Evolutionary conservation across 2,888 invertebrate species (phyloP).

Genomic region (Cordilura impudica): DNA sequence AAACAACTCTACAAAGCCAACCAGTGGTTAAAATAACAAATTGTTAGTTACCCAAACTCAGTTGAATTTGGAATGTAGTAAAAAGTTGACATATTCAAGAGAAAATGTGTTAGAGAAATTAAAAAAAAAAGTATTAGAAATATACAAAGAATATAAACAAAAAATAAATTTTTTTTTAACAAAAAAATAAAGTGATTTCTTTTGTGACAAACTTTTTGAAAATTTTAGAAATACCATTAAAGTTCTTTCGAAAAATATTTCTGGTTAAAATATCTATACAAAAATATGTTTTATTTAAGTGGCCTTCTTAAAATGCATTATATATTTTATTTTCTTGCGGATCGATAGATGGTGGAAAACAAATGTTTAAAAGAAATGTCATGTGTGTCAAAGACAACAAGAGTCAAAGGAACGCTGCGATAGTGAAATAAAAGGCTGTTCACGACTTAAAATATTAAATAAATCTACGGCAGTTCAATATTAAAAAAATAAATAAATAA

Average conservation of each 20-base stretch:
- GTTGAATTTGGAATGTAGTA: slow-evolving; percentile 47
- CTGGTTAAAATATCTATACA: background rate
- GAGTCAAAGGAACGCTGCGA: slow-evolving; percentile 51
- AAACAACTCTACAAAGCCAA: no score
- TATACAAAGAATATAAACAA: background rate
- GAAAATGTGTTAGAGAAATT: background rate
- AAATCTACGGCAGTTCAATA: no score
- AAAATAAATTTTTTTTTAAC: background rate
- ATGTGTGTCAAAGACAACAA: slow-evolving; percentile 55
- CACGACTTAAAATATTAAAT: background rate
- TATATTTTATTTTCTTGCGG: slow-evolving; percentile 25
- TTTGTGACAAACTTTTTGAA: background rate
- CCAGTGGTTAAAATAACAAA: slow-evolving; percentile 46
- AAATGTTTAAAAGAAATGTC: slow-evolving; percentile 51
- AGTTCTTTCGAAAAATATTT: background rate
- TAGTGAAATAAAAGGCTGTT: slow-evolving; percentile 40
- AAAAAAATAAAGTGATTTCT: background rate
- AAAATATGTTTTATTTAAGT: slow-evolving; percentile 15
- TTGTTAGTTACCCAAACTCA: slow-evolving; percentile 26
- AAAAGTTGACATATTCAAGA: slow-evolving; percentile 44
- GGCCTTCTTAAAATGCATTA: slow-evolving; percentile 41
- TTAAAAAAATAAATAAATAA: no score
- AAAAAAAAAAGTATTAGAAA: background rate
- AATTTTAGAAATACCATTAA: background rate
- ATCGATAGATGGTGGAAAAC: slow-evolving; percentile 57